Evolutionary conservation across 2,888 invertebrate genomes (phyloP), one percentile per base, ranked within the genome.

Genomic region (Flexamia atlantica): DNA sequence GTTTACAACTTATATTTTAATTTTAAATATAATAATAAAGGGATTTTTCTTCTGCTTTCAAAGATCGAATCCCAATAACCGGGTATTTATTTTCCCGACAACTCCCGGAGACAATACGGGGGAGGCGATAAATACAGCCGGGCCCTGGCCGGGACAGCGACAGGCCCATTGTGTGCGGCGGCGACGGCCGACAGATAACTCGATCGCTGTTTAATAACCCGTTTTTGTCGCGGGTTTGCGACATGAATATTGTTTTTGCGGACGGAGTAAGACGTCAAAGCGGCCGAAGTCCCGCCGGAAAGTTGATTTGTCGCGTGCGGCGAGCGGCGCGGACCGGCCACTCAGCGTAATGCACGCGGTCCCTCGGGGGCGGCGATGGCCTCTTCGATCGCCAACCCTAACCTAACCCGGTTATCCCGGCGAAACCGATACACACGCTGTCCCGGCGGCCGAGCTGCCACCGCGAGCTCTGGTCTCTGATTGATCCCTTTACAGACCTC

Each of bases 221-320:
- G 40, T 76, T 76, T 76, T 76, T 76, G 76, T 36, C 40, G 1
- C 40, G 25, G 40, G 72, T 74, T 74, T 50, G 50, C 46, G 76
- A 76, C 76, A 76, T 17, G 76, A 76, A 76, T 76, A 76, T 76
- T 76, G 76, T 76, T 76, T 76, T 76, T 76, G 76, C 17, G 46
- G 76, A 7, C 76, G 7, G 46, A 76, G 76, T 76, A 50, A 76
- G 76, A 46, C 50, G 76, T 76, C 76, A 76, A 50, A 76, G 46
- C 46, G 76, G 46, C 28, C 28, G 72, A 40, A 40, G 36, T 72
- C 72, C 40, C 40, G 72, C 36, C 10, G 72, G 46, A 76, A 76
- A 76, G 76, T 76, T 76, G 76, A 76, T 76, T 76, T 76, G 46
- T 46, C 7, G 76, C 4, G 50, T 25, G 14, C 50, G n/a, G 28